Evolutionary conservation across 2,113 vertebrate species (phyloP).

Genomic region (Gasterosteus aculeatus): DNA sequence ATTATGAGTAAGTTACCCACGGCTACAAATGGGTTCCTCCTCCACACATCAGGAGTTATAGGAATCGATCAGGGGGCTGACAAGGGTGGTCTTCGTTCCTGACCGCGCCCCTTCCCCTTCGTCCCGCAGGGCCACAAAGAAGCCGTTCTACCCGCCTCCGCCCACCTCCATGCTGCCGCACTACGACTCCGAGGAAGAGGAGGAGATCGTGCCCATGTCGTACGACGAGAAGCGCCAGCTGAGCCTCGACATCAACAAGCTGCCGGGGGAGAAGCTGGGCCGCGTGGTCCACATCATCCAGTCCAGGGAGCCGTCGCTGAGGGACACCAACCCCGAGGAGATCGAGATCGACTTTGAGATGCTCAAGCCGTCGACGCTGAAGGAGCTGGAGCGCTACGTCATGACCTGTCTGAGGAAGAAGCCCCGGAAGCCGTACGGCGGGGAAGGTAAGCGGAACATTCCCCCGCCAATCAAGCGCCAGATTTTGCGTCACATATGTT

Average conservation of each 20-base stretch:
- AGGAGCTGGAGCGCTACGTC: conserved; percentile 93
- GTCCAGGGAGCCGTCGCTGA: conserved; percentile 89
- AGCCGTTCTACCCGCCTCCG: conserved; percentile 62
- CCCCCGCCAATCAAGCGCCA: no score
- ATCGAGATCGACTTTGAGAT: conserved; percentile 96
- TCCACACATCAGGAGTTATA: not conserved
- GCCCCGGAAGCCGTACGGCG: conserved; percentile 87
- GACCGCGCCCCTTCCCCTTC: rapidly evolving
- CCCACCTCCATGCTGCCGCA: conserved; percentile 71
- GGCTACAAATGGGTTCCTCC: not conserved
- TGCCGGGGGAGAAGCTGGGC: conserved; percentile 93
- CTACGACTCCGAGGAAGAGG: conserved; percentile 92
- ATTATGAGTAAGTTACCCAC: no score
- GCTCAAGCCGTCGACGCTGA: conserved; percentile 91
- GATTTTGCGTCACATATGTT: no score
- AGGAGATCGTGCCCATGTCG: conserved; percentile 89
- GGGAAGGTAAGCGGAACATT: conserved; percentile 53
- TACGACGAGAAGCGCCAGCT: conserved; percentile 95
- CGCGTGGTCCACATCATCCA: conserved; percentile 97
- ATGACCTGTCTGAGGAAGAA: conserved; percentile 93
- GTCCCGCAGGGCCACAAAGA: conserved; percentile 77
- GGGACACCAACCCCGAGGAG: conserved; percentile 95
- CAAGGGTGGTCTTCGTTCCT: not conserved
- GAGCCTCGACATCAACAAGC: conserved; percentile 95
- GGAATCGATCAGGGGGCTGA: not conserved